Conservation (phyloP, 2,113 vertebrate species). For the Paralichthys olivaceus region DNA sequence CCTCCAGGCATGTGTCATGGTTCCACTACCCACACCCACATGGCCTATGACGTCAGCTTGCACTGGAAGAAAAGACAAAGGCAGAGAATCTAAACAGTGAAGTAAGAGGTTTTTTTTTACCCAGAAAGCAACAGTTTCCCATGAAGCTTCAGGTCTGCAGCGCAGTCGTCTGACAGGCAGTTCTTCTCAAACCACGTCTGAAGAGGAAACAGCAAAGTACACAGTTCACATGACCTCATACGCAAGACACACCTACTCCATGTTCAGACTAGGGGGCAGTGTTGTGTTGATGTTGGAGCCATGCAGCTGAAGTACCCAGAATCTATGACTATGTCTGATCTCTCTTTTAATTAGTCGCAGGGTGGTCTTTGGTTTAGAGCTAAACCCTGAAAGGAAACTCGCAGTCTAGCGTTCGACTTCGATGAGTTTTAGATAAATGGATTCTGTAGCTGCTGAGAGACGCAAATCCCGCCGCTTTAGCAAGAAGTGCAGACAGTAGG, state of each 20-base stretch:
- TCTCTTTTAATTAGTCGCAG: conserved; percentile 35
- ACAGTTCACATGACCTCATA: conserved; percentile 69
- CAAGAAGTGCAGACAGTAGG: conserved; percentile 42
- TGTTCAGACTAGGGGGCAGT: conserved; percentile 74
- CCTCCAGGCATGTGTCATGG: conserved; percentile 79
- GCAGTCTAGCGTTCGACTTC: conserved; percentile 32
- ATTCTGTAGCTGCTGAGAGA: conserved; percentile 61
- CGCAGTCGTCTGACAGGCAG: conserved; percentile 95
- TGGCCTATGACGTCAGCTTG: conserved; percentile 69
- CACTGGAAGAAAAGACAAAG: conserved; percentile 26
- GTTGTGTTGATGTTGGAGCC: conserved; percentile 55
- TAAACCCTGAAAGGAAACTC: conserved; percentile 44
- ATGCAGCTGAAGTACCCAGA: not conserved
- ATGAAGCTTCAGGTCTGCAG: conserved; percentile 91
- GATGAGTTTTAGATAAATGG: conserved; percentile 54
- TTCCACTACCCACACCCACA: conserved; percentile 75
- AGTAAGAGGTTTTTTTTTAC: conserved; percentile 78
- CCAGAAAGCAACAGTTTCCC: conserved; percentile 92
- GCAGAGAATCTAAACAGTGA: conserved; percentile 32
- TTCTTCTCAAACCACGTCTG: conserved; percentile 99
- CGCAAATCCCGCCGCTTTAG: conserved; percentile 37
- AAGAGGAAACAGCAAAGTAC: conserved; percentile 61
- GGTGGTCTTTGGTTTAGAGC: conserved; percentile 34
- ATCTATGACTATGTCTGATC: conserved; percentile 33
- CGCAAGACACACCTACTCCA: conserved; percentile 14